These are phyloP conservation scores for Stenchaetothrips biformis DNA, from an alignment of 2,888 invertebrate genomes.

Conservation along the genomic window DNA sequence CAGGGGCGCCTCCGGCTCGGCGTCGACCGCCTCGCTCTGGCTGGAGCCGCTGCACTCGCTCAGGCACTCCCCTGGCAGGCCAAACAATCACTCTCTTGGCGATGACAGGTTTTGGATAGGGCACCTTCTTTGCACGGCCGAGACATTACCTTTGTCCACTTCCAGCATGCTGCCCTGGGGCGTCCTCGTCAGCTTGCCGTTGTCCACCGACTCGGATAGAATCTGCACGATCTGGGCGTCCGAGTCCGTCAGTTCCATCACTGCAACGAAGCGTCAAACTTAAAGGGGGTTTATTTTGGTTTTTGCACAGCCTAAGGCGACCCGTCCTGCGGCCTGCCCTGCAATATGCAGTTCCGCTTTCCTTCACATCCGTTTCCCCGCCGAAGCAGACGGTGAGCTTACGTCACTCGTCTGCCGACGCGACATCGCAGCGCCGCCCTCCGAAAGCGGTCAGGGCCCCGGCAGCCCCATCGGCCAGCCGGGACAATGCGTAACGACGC, in stretches of 20 bases:
- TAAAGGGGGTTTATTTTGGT: too few relatives aligned
- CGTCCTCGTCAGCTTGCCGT: conserved; percentile 53
- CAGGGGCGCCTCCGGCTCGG: neutral
- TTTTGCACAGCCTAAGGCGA: too few relatives aligned
- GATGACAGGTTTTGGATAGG: neutral
- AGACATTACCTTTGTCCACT: conserved; percentile 47
- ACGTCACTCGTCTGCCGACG: neutral
- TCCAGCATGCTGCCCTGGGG: conserved; percentile 42
- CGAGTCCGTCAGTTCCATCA: conserved; percentile 57
- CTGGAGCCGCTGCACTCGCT: conserved; percentile 19
- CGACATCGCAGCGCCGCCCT: neutral
- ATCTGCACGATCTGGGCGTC: conserved; percentile 50
- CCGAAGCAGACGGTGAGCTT: neutral
- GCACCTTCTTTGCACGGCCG: neutral
- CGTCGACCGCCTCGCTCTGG: neutral
- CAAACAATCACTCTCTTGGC: neutral
- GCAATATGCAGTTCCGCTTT: neutral
- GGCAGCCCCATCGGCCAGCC: neutral
- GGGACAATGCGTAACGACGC: neutral
- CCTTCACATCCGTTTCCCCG: neutral
- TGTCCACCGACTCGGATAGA: conserved; percentile 54
- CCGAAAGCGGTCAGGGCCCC: neutral
- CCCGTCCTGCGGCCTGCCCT: neutral
- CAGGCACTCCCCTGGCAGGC: conserved; percentile 4
- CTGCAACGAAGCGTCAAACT: conserved; percentile 44